phyloP scores from a whole-genome alignment of 1,140 invertebrate genomes.

The Drosophila mayri region DNA sequence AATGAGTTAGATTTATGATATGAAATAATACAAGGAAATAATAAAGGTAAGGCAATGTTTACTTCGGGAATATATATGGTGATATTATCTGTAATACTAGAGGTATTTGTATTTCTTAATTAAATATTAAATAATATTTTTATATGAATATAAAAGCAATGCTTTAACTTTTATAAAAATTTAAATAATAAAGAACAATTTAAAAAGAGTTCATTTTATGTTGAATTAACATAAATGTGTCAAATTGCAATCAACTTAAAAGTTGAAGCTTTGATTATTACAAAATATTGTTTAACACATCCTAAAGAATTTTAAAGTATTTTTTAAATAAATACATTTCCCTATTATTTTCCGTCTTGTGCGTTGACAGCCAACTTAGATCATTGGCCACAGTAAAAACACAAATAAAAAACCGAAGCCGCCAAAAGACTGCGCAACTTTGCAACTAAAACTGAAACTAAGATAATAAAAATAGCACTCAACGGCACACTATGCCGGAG shows the following conservation, averaged over 20 bases:
- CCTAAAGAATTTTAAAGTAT: background rate
- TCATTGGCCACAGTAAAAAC: conserved; percentile 68
- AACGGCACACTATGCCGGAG: conserved; percentile 37
- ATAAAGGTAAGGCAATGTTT: no score
- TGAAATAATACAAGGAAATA: no score
- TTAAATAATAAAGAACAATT: background rate
- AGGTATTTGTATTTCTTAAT: background rate
- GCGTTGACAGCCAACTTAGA: conserved; percentile 72
- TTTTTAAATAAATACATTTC: no score
- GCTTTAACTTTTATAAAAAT: background rate
- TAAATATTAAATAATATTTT: background rate
- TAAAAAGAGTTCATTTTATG: background rate
- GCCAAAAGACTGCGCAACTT: conserved; percentile 64
- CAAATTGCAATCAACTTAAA: background rate
- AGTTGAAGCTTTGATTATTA: background rate
- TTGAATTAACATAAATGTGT: background rate
- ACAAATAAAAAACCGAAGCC: conserved; percentile 1
- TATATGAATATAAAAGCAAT: background rate
- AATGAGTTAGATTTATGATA: background rate
- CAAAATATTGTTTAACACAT: background rate
- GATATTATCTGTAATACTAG: no score
- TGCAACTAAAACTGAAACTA: conserved; percentile 60
- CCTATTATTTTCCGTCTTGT: background rate
- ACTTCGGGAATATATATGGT: fast-evolving
- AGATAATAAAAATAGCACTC: conserved; percentile 72